Evolutionary conservation across 1,140 invertebrate species (phyloP), one percentile per base, ranked within the genome.

Genomic region (Paramacrobiotus metropolitanus): DNA sequence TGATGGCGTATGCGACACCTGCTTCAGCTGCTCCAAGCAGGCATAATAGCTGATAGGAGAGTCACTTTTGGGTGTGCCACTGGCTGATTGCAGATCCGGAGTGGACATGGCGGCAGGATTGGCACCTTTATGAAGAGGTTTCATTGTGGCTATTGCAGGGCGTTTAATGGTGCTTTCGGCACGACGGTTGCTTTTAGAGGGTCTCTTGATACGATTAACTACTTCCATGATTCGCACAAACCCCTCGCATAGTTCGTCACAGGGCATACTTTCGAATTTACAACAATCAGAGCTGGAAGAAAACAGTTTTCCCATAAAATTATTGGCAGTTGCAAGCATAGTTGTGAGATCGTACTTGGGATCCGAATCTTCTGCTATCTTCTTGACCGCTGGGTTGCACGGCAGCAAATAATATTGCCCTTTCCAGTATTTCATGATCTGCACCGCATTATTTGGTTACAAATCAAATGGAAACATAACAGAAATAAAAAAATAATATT

Each of bases 381-480:
- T 63, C 28, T 40, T 61, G 31, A 61, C 55, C 2, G 28, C 2
- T 2, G 29, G 63, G 44, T 65, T 69, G 55, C 67, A 68, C 2
- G 91, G 90, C 45, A 96, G 70, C 2, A 96, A 70, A 64, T 89
- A 83, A 65, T 94, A 83, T 29, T 90, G 78, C 71, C 90, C 88
- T 64, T 91, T 78, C 92, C 91, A 96, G 72, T 86, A 96, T 76
- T 96, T 96, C 1, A 92, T 74, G 18, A 67, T 66, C 71, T 76
- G 67, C n/a, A 66, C 67, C 29, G 31, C 62, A 60, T 2, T 59
- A 44, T 30, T 60, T 62, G 31, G 18, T 64, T 21, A 21, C 2
- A 20, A 65, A 21, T 21, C 29, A 59, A 28, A 64, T 64, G 59
- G 62, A 31, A 24, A 34, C 24, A 59, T 34, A 45, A 59, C 28